phyloP scores from a whole-genome alignment of 2,797 vertebrate genomes.

The Chelon labrosus region DNA sequence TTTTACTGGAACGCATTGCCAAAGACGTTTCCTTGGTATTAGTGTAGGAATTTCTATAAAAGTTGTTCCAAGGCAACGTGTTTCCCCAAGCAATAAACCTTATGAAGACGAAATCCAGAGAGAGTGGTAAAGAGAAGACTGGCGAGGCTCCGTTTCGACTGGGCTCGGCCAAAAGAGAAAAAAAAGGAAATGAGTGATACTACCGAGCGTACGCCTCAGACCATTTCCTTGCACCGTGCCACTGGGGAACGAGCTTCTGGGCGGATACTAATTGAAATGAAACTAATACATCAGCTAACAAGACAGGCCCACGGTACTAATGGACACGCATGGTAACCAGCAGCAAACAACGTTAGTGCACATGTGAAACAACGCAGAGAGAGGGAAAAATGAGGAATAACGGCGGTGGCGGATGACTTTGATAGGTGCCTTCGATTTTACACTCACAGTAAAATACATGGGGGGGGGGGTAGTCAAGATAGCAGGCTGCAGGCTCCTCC shows the following conservation, averaged over 20 bases:
- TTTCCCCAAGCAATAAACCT: neutral
- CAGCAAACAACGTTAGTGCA: conserved; percentile 50
- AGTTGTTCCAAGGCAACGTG: too few species aligned
- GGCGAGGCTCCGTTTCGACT: neutral
- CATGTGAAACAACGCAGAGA: conserved; percentile 14
- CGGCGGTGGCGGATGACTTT: neutral
- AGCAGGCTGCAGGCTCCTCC: neutral
- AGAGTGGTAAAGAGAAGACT: conserved; percentile 2
- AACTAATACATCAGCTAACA: conserved; percentile 46
- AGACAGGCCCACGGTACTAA: conserved; percentile 47
- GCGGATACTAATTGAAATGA: conserved; percentile 48
- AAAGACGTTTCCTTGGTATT: too few species aligned
- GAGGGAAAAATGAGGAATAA: conserved; percentile 5
- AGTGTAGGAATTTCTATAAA: too few species aligned
- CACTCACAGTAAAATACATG: conserved; percentile 20
- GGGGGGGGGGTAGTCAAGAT: too few species aligned
- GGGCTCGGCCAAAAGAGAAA: neutral
- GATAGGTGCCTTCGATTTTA: neutral
- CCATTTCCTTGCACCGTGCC: conserved; percentile 42
- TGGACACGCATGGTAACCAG: conserved; percentile 28
- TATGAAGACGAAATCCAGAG: neutral
- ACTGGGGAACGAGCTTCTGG: conserved; percentile 27
- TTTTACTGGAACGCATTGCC: neutral
- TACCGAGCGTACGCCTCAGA: conserved; percentile 24
- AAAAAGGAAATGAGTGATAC: conserved; percentile 10